phyloP scores from a whole-genome alignment of 2,113 vertebrate species.

The Excalfactoria chinensis region DNA sequence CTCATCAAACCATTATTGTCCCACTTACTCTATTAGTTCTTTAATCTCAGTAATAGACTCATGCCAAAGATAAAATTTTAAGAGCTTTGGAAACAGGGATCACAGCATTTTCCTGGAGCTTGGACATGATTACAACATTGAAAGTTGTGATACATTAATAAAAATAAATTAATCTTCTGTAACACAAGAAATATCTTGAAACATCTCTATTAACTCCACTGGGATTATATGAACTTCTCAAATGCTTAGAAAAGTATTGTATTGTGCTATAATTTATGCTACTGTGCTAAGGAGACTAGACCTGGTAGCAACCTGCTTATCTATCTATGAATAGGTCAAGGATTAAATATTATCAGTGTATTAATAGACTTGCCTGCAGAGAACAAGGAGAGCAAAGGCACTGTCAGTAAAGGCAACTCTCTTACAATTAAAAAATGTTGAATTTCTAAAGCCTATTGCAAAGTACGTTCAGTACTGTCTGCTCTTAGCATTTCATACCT shows the following conservation, averaged over 20 bases:
- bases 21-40: neutral
- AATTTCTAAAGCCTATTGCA: neutral
- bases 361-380: constrained; percentile 24
- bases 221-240: constrained; percentile 3
- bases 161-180: constrained; percentile 39
- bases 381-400: constrained; percentile 8
- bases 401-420: constrained; percentile 5
- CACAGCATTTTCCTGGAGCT: constrained; percentile 31
- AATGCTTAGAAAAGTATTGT: neutral
- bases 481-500: neutral
- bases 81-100: constrained; percentile 21
- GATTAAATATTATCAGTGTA: constrained; percentile 14
- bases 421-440: neutral
- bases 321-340: neutral
- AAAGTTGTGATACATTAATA: neutral
- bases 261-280: constrained; percentile 10
- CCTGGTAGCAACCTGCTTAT: constrained; percentile 15
- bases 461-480: neutral
- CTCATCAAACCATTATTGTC: neutral
- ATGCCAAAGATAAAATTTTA: neutral
- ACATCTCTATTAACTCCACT: constrained; percentile 5
- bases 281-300: neutral
- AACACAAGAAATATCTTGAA: constrained; percentile 15
- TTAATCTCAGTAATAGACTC: constrained; percentile 16
- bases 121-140: constrained; percentile 20